Evolutionary conservation across 2,113 vertebrate genomes (phyloP).

Genomic region (Nothocercus nigrocapillus): DNA sequence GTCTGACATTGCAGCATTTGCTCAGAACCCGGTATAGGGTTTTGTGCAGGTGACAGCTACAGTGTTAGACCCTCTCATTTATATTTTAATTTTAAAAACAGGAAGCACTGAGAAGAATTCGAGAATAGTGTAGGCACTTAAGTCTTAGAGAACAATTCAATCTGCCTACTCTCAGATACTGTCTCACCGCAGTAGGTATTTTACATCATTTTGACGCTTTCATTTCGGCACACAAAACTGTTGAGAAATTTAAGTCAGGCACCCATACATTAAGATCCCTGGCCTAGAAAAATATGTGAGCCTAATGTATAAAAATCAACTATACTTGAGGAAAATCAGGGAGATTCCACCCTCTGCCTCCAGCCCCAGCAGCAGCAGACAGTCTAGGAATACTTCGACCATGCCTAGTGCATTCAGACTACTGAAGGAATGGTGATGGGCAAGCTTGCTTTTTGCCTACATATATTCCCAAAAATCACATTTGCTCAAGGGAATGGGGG

Average conservation of each 20-base stretch:
- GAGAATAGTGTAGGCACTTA: background rate
- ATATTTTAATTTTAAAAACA: background rate
- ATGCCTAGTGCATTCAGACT: background rate
- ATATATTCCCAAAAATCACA: background rate
- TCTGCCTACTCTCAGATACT: background rate
- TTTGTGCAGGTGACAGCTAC: background rate
- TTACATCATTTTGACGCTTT: background rate
- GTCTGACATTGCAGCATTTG: background rate
- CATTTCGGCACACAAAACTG: accelerated
- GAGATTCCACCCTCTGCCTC: background rate
- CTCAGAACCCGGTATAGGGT: background rate
- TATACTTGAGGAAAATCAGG: background rate
- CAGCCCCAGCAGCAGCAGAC: background rate
- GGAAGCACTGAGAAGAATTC: background rate
- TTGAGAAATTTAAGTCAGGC: background rate
- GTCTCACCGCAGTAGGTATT: background rate
- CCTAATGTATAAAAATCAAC: background rate
- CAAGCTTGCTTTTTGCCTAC: background rate
- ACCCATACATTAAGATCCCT: background rate
- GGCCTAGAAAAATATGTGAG: background rate
- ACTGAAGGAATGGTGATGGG: background rate
- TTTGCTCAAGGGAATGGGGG: background rate
- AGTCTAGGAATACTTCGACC: background rate
- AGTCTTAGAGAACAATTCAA: background rate
- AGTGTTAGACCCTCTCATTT: background rate